Evolutionary conservation across 1,140 invertebrate genomes (phyloP), one percentile per base, ranked within the genome.

Genomic region (Drosophila lacteicornis): DNA sequence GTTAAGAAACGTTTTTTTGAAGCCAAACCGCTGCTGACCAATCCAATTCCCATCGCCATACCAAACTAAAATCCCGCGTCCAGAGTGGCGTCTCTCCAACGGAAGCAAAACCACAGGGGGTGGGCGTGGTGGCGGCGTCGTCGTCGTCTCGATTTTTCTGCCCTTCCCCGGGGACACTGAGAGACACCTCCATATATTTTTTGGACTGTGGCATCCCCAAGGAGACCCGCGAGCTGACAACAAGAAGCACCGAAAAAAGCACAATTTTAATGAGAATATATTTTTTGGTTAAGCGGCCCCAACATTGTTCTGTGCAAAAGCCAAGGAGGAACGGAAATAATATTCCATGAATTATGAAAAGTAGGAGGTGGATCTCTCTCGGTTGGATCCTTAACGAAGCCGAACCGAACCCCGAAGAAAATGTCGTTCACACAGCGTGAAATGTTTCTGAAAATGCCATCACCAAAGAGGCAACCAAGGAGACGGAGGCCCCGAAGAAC

Each of bases 231-330:
- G 67, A 73, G 42, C 74, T 77, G 78, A 82, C 83, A 74, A 88
- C 85, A 90, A 90, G 70, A 76, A 90, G 82, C 79, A 87, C 71
- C 70, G 46, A 90, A 85, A 88, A 85, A 85, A 79, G 81, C 85
- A 81, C 85, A 85, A 85, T 90, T 90, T 91, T 90, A 90, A 90
- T 90, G 85, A 90, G 85, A 90, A 90, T 90, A 90, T 90, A 90
- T 90, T 77, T 90, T 80, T 76, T 65, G 85, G 76, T 63, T 77
- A 86, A 86, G 83, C 71, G 70, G 57, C 67, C 53, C 36, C 58
- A 36, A 82, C 75, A 88, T 90, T 90, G 84, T 88, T 90, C 78
- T 63, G 53, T 40, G 58, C 67, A 43, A 22, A 25, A 56, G 36
- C 67, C 50, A 63, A 66, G 62, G 15, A 50, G 30, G 19, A 55